Evolutionary conservation across 2,113 vertebrate genomes (phyloP).

Genomic region (Petroica traversi): DNA sequence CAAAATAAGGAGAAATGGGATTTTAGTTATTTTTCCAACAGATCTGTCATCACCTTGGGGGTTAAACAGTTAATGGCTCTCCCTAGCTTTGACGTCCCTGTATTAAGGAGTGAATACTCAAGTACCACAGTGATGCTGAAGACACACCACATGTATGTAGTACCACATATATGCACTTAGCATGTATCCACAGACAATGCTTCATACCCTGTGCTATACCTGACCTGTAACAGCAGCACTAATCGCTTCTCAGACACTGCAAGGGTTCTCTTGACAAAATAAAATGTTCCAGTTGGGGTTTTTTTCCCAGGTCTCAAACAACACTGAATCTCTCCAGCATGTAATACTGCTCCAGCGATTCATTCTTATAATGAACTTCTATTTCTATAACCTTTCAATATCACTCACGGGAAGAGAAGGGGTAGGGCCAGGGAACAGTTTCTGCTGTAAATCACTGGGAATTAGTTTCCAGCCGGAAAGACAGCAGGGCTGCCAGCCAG

Average conservation of each 20-base stretch:
- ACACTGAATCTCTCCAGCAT: background rate
- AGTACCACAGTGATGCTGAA: background rate
- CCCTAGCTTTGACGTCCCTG: background rate
- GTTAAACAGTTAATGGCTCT: background rate
- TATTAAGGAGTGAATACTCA: background rate
- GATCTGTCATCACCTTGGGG: background rate
- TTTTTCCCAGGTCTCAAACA: background rate
- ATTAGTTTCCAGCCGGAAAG: background rate
- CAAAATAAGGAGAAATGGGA: background rate
- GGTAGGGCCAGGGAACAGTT: background rate
- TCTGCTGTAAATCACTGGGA: background rate
- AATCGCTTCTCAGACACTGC: background rate
- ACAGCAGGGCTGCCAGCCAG: background rate
- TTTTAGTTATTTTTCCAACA: background rate
- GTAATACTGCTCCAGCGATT: background rate
- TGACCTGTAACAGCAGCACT: background rate
- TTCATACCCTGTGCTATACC: background rate
- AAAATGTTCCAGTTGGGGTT: background rate
- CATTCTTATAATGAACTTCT: background rate
- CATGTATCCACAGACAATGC: background rate
- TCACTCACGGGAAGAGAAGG: rapidly evolving
- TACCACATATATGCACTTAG: rapidly evolving
- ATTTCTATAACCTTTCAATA: background rate
- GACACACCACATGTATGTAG: background rate
- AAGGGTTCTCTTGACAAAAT: background rate